These are phyloP conservation scores for Crotalus viridis DNA, from an alignment of 2,113 vertebrate species.

Conservation along the genomic window DNA sequence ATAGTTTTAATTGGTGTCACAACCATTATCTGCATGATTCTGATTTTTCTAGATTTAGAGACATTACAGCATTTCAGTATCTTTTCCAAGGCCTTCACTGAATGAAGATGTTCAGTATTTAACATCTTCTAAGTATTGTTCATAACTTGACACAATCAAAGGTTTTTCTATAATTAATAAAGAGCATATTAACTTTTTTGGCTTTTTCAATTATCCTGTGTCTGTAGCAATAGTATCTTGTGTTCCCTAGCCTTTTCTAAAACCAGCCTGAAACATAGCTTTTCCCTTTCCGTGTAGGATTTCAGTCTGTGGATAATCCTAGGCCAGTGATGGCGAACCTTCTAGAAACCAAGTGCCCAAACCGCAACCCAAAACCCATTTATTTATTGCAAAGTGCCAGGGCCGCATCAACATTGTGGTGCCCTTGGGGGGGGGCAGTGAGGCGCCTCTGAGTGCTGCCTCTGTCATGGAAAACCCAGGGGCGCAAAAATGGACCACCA, in stretches of 20 bases:
- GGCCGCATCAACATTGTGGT: no score
- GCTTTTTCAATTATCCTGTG: neutral
- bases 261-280: neutral
- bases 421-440: no score
- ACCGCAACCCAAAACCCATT: no score
- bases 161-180: neutral
- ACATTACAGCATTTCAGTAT: neutral
- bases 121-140: neutral
- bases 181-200: neutral
- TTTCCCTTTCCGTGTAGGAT: neutral
- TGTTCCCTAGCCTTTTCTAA: neutral
- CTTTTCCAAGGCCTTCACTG: neutral
- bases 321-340: neutral
- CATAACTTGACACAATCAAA: neutral
- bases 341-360: no score
- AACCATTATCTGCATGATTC: neutral
- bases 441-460: no score
- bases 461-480: no score
- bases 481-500: no score
- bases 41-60: neutral
- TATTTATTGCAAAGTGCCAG: no score
- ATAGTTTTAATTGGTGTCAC: neutral
- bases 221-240: neutral
- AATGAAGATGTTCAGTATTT: neutral
- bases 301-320: neutral